Percentiles rank a stretch among this genome's conserved stretches.
Conservation (phyloP, 2,113 vertebrate genomes). For the Mandrillus leucophaeus region DNA sequence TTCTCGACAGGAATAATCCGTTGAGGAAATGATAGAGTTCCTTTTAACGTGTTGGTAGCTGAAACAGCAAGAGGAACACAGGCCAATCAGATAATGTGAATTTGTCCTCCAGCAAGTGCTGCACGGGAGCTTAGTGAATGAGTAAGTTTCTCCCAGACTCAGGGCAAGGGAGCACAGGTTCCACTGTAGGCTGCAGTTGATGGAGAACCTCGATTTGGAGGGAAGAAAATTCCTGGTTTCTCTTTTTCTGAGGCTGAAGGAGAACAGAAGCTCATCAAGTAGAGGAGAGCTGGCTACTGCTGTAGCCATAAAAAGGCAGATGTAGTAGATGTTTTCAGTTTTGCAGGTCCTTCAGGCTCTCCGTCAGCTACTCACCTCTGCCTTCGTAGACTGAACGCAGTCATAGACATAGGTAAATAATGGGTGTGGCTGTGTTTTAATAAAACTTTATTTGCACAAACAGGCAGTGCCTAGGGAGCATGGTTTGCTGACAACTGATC, state of each 20-base stretch:
- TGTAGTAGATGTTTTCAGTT: too few relatives aligned
- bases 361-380: neutral
- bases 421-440: neutral
- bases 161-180: accelerated
- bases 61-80: neutral
- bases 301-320: neutral
- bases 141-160: neutral
- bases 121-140: accelerated
- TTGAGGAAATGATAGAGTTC: neutral
- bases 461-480: neutral
- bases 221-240: neutral
- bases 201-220: neutral
- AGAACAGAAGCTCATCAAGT: neutral
- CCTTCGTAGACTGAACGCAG: neutral
- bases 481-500: neutral
- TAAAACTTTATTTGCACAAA: constrained; percentile 29
- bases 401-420: neutral
- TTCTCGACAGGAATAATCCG: neutral
- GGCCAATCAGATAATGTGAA: neutral
- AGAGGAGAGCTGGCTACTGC: neutral
- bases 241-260: neutral
- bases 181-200: accelerated
- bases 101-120: neutral
- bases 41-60: neutral
- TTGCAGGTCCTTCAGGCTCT: neutral